phyloP scores from a whole-genome alignment of 2,113 vertebrate genomes.

The Pomatostomus ruficeps region DNA sequence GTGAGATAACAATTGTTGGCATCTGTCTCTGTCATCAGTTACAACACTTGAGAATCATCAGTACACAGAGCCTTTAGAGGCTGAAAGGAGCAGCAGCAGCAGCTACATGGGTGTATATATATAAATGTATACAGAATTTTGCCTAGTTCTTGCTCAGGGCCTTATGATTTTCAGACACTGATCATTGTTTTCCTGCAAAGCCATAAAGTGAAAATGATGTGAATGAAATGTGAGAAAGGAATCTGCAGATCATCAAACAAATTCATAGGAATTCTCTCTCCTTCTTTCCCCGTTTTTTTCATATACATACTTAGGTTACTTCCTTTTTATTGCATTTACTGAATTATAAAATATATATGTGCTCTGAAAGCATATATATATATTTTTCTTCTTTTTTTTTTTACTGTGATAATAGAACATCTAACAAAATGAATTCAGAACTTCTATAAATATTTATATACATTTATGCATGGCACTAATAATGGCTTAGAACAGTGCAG shows the following conservation, averaged over 20 bases:
- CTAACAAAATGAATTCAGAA: not conserved
- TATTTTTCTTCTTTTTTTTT: not conserved
- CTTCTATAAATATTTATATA: not conserved
- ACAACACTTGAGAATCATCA: not conserved
- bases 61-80: not conserved
- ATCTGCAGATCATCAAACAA: not conserved
- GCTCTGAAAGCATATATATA: not conserved
- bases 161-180: not conserved
- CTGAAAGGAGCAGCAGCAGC: not conserved
- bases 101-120: not conserved
- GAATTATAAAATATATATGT: not conserved
- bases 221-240: not conserved
- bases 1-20: not conserved
- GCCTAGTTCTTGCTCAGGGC: not conserved
- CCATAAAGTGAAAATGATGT: not conserved
- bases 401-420: not conserved
- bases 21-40: not conserved
- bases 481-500: not conserved
- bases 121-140: not conserved
- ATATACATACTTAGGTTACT: accelerated
- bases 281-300: not conserved
- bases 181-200: not conserved
- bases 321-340: not conserved
- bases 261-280: not conserved
- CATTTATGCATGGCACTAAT: not conserved